These are phyloP conservation scores for Tethea ocularis DNA, from an alignment of 2,888 invertebrate species.

Conservation along the genomic window DNA sequence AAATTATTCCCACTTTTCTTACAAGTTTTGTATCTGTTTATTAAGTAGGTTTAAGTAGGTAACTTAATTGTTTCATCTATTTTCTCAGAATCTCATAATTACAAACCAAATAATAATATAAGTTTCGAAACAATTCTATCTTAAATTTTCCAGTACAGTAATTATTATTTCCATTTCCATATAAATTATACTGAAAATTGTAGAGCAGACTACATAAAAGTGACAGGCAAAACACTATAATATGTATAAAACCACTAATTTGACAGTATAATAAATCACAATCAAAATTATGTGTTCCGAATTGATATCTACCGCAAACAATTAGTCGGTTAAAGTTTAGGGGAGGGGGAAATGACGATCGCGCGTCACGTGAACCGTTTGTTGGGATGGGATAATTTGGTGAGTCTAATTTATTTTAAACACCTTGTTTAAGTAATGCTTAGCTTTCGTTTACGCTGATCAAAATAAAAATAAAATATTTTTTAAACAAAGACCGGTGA, in stretches of 20 bases:
- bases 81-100: no score
- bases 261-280: constrained; percentile 1
- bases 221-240: background rate
- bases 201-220: background rate
- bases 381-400: background rate
- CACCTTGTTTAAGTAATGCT: background rate
- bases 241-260: constrained; percentile 4
- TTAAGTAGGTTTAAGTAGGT: no score
- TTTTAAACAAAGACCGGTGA: no score
- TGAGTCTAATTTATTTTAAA: background rate
- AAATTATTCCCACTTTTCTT: no score
- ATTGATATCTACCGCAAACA: constrained; percentile 2
- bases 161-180: background rate
- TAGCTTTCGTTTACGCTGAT: background rate
- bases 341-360: background rate
- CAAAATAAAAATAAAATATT: background rate
- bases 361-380: background rate
- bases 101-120: no score
- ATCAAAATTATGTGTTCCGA: constrained; percentile 4
- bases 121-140: no score
- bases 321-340: constrained; percentile 3
- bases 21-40: no score
- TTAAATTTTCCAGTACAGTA: no score
- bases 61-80: no score
- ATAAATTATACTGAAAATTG: background rate